phyloP scores from a whole-genome alignment of 2,797 vertebrate genomes.

The Fistularia tabacaria region DNA sequence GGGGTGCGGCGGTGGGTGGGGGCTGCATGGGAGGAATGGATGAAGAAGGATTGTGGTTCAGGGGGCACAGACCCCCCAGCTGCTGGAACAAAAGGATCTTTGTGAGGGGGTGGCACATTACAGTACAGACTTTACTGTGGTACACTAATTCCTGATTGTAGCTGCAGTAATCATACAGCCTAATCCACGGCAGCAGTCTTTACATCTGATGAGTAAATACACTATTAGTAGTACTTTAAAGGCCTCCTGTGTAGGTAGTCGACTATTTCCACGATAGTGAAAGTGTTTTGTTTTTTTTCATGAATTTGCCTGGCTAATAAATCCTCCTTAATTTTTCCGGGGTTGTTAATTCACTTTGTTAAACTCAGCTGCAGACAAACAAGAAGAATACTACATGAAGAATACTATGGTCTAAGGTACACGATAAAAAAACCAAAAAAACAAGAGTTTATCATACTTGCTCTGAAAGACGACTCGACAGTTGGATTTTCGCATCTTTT shows the following conservation, averaged over 20 bases:
- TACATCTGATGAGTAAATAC: constrained; percentile 36
- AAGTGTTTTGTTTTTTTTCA: constrained; percentile 6
- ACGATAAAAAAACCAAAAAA: constrained; percentile 59
- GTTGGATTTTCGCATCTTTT: constrained; percentile 40
- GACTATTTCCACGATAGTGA: constrained; percentile 18
- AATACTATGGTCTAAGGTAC: constrained; percentile 54
- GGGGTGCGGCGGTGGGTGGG: too few species aligned
- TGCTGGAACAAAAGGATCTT: constrained; percentile 69
- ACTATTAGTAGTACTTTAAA: constrained; percentile 20
- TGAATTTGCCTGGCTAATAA: constrained; percentile 14
- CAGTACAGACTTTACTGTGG: constrained; percentile 39
- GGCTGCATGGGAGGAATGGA: constrained; percentile 9
- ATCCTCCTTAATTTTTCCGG: constrained; percentile 12
- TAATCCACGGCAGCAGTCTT: constrained; percentile 29
- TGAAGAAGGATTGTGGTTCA: constrained; percentile 13
- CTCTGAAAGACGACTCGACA: constrained; percentile 21
- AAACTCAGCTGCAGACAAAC: constrained; percentile 26
- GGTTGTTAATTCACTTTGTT: constrained; percentile 52
- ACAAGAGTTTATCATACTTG: constrained; percentile 26
- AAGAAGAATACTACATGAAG: constrained; percentile 52
- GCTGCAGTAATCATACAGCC: constrained; percentile 40
- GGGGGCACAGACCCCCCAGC: constrained; percentile 54
- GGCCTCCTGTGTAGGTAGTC: constrained; percentile 6
- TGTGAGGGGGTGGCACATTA: constrained; percentile 53
- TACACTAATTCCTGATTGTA: constrained; percentile 42